These are phyloP conservation scores for Capromys pilorides DNA, from an alignment of 2,797 vertebrate species.

Conservation along the genomic window DNA sequence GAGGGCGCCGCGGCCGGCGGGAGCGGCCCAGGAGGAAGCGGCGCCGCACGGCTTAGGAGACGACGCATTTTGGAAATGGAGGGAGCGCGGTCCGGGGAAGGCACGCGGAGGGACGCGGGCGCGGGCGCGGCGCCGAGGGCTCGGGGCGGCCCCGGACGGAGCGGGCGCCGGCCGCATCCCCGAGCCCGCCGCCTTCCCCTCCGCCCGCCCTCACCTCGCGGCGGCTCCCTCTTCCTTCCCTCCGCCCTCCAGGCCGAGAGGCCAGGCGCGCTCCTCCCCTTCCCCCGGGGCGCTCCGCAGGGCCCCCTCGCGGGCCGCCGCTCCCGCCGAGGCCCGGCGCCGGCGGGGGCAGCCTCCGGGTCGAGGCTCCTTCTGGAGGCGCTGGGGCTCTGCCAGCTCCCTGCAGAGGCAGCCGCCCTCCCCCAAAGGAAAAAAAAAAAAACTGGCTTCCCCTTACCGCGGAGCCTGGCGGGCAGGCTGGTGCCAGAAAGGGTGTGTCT, in stretches of 20 bases:
- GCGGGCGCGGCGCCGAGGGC: background rate
- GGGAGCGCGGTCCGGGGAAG: conserved; percentile 41
- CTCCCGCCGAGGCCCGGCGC: conserved; percentile 53
- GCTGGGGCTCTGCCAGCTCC: conserved; percentile 35
- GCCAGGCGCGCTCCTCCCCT: conserved; percentile 76
- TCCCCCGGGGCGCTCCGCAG: conserved; percentile 64
- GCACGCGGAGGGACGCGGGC: background rate
- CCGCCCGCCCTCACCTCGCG: conserved; percentile 47
- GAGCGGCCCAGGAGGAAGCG: conserved; percentile 55
- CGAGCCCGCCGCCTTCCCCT: background rate
- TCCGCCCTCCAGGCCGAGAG: conserved; percentile 62
- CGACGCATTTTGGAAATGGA: conserved; percentile 68
- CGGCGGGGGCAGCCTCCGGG: conserved; percentile 15
- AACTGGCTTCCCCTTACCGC: conserved; percentile 57
- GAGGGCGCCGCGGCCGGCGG: background rate
- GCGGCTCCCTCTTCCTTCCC: conserved; percentile 65
- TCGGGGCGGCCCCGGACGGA: background rate
- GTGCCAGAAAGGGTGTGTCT: conserved; percentile 79
- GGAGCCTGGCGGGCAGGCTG: conserved; percentile 55
- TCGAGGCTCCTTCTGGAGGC: background rate
- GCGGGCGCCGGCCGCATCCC: conserved; percentile 59
- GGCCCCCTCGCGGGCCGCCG: conserved; percentile 14
- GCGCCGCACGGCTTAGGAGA: conserved; percentile 53
- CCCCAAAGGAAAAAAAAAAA: conserved; percentile 12
- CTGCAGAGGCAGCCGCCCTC: conserved; percentile 39